Evolutionary conservation across 2,888 invertebrate genomes (phyloP), one percentile per base, ranked within the genome.

Genomic region (Aradus depressus): DNA sequence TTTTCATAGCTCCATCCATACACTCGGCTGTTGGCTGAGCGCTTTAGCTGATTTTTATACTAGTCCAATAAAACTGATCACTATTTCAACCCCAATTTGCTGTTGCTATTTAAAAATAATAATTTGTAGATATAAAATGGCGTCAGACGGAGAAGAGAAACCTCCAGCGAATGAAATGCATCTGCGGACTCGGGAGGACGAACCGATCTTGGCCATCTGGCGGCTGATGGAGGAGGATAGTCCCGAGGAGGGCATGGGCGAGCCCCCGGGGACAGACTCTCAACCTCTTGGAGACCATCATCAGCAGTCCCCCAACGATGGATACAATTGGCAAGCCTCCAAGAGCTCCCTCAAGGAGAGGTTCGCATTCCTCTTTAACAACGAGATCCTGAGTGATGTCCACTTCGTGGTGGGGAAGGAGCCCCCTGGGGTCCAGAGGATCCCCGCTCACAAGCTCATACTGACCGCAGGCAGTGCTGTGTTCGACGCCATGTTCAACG

Each of bases 401-500:
- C 80, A 79, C 61, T 88, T 88, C 62, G 71, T 84, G 32, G 86
- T 88, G 14, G 86, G 87, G 1, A 77, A 79, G 61, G 82, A 79
- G 39, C 74, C 72, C 0, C 75, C 75, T 54, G 38, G 39, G 5
- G 75, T 76, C 56, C 78, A 80, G 64, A 72, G 80, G 12, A 81
- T 88, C 55, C 84, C 85, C 1, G 87, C 87, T 0, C 85, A 85
- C 61, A 83, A 78, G 65, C 82, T 88, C 62, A 81, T 89, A 0
- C 66, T 89, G 28, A 83, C 84, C 0, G 81, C 84, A 6, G 86
- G 87, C 1, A 85, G 85, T 63, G 84, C 84, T 0, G 88, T 89
- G 2, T 89, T 89, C 65, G 86, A 88, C 66, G 85, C 84, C 5
- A 83, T 88, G 81, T 88, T 89, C 63, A 84, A 85, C 64, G 84